Evolutionary conservation across 2,113 vertebrate genomes (phyloP).

Genomic region (Pelusios castaneus): DNA sequence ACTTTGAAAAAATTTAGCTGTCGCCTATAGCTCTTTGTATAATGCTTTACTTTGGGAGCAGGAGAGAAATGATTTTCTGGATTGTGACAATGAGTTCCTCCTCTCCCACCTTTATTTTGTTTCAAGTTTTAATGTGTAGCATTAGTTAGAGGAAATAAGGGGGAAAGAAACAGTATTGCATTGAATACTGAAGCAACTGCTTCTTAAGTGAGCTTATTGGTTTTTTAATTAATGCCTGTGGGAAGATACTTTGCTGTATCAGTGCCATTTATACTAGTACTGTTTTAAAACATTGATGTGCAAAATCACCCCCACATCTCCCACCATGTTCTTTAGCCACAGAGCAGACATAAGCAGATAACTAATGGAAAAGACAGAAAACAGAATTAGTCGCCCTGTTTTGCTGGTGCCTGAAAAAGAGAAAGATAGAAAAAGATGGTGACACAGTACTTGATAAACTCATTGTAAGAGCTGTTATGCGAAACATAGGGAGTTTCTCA

Average conservation of each 20-base stretch:
- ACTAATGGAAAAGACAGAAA: conserved; percentile 46
- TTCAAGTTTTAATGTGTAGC: conserved; percentile 27
- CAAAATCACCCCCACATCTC: conserved; percentile 60
- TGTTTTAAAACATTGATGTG: conserved; percentile 60
- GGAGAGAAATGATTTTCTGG: background rate
- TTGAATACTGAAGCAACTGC: conserved; percentile 4
- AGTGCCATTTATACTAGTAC: conserved; percentile 34
- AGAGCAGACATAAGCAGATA: conserved; percentile 69
- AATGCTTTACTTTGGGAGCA: background rate
- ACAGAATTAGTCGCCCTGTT: conserved; percentile 33
- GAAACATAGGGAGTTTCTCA: conserved; percentile 6
- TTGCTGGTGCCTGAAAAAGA: conserved; percentile 3
- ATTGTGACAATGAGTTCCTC: background rate
- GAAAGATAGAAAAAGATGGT: background rate
- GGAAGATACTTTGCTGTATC: conserved; percentile 58
- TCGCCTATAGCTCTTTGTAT: background rate
- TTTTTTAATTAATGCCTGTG: conserved; percentile 76
- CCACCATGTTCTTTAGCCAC: conserved; percentile 31
- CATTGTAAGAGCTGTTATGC: conserved; percentile 12
- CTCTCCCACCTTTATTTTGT: conserved; percentile 2
- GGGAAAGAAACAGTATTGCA: conserved; percentile 18
- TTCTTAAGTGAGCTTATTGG: conserved; percentile 46
- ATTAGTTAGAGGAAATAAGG: conserved; percentile 35
- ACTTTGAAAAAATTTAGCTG: background rate
- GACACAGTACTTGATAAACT: conserved; percentile 16